Conservation (phyloP, 2,113 vertebrate genomes). For the Agapornis roseicollis region DNA sequence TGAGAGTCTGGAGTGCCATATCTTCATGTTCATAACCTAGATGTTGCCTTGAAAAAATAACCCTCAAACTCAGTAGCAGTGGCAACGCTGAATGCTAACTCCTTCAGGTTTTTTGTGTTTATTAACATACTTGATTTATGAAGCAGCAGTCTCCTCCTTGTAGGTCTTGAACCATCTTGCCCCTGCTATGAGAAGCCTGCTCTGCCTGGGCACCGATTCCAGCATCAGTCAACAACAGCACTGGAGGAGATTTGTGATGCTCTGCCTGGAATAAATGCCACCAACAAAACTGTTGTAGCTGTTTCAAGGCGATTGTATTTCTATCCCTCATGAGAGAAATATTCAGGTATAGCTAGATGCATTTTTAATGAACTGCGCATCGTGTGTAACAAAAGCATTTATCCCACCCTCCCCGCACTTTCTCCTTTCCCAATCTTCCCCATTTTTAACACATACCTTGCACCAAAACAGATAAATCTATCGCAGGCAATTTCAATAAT, state of each 20-base stretch:
- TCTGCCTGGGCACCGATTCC: neutral
- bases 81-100: neutral
- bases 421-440: neutral
- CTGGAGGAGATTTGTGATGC: neutral
- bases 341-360: neutral
- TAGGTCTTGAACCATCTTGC: neutral
- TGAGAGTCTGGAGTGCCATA: neutral
- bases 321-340: neutral
- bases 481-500: neutral
- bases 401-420: fast-evolving
- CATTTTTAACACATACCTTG: neutral
- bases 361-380: neutral
- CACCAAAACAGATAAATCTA: neutral
- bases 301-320: neutral
- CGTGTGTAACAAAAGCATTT: neutral
- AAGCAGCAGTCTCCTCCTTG: neutral
- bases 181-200: neutral
- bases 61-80: neutral
- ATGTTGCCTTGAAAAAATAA: neutral
- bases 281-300: neutral
- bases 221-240: neutral
- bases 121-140: neutral
- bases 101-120: neutral
- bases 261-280: neutral
- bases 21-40: neutral